Conservation (phyloP, 1,140 invertebrate species). For the Battus philenor region DNA sequence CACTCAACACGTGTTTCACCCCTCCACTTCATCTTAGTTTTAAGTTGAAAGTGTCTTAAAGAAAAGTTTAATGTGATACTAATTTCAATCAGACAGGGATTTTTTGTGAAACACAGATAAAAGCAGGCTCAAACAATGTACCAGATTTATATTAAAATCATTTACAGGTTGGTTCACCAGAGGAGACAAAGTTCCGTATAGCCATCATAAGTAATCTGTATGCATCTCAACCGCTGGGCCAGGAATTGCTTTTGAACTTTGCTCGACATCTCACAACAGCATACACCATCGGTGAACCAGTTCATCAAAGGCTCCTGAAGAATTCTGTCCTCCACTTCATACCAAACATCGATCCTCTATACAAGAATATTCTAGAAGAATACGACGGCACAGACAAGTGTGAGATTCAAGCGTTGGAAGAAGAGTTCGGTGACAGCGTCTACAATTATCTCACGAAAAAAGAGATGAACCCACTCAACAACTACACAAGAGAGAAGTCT, state of each 20-base stretch:
- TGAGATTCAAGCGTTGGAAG: constrained; percentile 55
- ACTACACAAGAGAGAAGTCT: constrained; percentile 71
- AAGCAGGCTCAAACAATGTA: too few species aligned
- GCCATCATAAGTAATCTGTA: constrained; percentile 89
- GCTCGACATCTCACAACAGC: constrained; percentile 87
- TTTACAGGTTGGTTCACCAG: constrained; percentile 81
- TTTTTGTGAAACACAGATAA: too few species aligned
- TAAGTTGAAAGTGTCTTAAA: too few species aligned
- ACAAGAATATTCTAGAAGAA: constrained; percentile 65
- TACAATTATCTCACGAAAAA: constrained; percentile 61
- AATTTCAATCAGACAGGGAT: too few species aligned
- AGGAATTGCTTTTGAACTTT: constrained; percentile 89
- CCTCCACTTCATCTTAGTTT: too few species aligned
- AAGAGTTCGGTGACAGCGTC: constrained; percentile 78
- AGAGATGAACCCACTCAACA: constrained; percentile 46
- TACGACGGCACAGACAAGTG: constrained; percentile 62
- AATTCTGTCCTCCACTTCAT: constrained; percentile 88
- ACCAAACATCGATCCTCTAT: constrained; percentile 80
- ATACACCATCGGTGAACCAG: constrained; percentile 79
- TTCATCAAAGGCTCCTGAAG: constrained; percentile 80
- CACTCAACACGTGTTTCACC: too few species aligned
- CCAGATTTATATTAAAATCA: too few species aligned
- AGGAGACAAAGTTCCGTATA: constrained; percentile 88
- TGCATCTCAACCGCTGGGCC: constrained; percentile 87
- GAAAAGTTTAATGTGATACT: too few species aligned